Conservation (phyloP, 2,113 vertebrate genomes). For the Sylvilagus bachmani region DNA sequence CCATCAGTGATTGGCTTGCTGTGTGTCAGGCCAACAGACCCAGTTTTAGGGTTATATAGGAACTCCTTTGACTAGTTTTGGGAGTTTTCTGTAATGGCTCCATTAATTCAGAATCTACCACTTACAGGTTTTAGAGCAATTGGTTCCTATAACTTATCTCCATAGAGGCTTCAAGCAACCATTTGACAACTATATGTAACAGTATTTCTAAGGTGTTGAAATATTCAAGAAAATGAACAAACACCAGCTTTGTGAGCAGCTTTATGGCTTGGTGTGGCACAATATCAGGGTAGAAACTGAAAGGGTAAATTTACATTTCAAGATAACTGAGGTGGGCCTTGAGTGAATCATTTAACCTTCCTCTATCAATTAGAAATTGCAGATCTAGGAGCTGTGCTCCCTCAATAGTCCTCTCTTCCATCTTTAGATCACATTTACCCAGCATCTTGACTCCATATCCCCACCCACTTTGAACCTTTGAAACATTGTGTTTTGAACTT, state of each 20-base stretch:
- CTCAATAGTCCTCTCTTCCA: constrained; percentile 12
- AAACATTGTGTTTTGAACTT: constrained; percentile 34
- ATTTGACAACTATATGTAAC: constrained; percentile 15
- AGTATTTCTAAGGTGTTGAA: constrained; percentile 55
- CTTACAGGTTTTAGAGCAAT: constrained; percentile 25
- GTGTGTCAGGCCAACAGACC: no score
- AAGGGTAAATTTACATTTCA: constrained; percentile 53
- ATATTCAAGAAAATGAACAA: constrained; percentile 49
- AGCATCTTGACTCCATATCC: constrained; percentile 2
- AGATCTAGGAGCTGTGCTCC: background rate
- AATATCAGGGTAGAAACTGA: constrained; percentile 41
- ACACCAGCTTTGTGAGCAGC: background rate
- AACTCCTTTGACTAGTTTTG: no score
- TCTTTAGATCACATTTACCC: background rate
- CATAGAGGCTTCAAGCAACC: constrained; percentile 24
- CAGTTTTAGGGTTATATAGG: no score
- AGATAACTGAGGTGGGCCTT: background rate
- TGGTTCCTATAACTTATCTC: constrained; percentile 25
- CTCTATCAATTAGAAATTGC: background rate
- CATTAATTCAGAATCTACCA: constrained; percentile 41
- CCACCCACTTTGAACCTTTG: background rate
- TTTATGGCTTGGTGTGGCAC: background rate
- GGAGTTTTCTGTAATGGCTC: no score
- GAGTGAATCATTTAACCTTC: constrained; percentile 17
- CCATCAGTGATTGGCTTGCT: no score